Conservation (phyloP, 2,888 invertebrate species). For the Antheraea yamamai region DNA sequence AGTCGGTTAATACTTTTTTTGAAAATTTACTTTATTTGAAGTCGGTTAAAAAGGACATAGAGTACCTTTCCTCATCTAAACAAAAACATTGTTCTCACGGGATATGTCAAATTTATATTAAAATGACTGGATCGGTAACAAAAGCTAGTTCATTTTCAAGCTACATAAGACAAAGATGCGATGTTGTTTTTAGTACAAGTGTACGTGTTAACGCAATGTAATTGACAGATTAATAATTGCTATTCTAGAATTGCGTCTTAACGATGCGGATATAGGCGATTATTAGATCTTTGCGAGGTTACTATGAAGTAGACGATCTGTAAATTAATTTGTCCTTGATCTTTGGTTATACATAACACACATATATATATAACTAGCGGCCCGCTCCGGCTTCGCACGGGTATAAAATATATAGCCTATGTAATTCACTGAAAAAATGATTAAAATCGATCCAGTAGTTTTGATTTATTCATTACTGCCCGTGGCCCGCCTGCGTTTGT, state of each 20-base stretch:
- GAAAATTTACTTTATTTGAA: too few relatives aligned
- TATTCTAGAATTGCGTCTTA: neutral
- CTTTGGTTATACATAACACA: neutral
- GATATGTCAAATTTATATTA: neutral
- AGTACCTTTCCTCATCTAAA: neutral
- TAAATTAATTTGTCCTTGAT: slow-evolving; percentile 1
- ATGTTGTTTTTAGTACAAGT: neutral
- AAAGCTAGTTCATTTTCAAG: neutral
- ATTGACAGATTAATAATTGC: neutral
- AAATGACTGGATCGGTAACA: neutral
- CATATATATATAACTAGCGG: neutral
- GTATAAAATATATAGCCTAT: too few relatives aligned
- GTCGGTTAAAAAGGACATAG: too few relatives aligned
- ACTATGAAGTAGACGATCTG: neutral
- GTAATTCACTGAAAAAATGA: too few relatives aligned
- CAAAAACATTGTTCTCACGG: neutral
- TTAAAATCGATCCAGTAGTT: too few relatives aligned
- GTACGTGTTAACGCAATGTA: neutral
- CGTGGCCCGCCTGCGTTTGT: too few relatives aligned
- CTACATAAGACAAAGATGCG: neutral
- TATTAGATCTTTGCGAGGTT: neutral
- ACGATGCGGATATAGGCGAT: neutral
- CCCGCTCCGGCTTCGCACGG: too few relatives aligned
- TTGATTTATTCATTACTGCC: too few relatives aligned
- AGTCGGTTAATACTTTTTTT: too few relatives aligned